Base-by-base conservation (phyloP, 2,113 vertebrate species). In the Mobula birostris region DNA sequence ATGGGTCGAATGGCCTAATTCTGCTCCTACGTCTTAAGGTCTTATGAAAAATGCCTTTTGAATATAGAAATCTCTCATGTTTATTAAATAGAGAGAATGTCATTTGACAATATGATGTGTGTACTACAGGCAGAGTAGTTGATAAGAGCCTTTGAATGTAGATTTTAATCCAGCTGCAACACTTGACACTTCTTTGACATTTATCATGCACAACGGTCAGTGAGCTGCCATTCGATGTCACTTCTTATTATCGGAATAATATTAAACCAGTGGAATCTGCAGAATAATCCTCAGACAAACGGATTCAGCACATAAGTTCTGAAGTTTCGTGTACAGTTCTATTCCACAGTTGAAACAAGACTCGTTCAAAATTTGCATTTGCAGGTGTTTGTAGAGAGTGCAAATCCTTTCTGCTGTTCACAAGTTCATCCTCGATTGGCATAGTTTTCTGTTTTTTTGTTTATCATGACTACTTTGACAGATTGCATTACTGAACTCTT, bases 91-190 rank as follows among this genome's bases (percentile, higher is more conserved):
- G 17, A 19, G n/a, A 66, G 29, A 66, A 88, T 66, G 63, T 66
- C 29, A 88, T 19, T 29, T 66, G n/a, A 19, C 5, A 32, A 32
- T n/a, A 9, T 61, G 66, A 61, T 8, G 4, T 63, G 58, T 88
- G 85, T 5, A 27, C 24, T n/a, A 17, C 24, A 88, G n/a, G 58
- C 58, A 63, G 58, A n/a, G n/a, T 88, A 15, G 56, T 88, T 88
- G 85, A n/a, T 29, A 15, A 58, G 58, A 32, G 24, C 29, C 82
- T 24, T 63, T 63, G 29, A 63, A 66, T 66, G 32, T 17, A 15
- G 58, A 88, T n/a, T 87, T 87, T 58, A 87, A 61, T 87, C 82
- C 58, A 87, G 56, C 82, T 88, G 85, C 61, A 66, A 66, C 7
- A 9, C 61, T 88, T 6, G 29, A 66, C 32, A 85, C 7, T 27